Evolutionary conservation across 2,888 invertebrate genomes (phyloP), one percentile per base, ranked within the genome.

Genomic region (Helleia helle): DNA sequence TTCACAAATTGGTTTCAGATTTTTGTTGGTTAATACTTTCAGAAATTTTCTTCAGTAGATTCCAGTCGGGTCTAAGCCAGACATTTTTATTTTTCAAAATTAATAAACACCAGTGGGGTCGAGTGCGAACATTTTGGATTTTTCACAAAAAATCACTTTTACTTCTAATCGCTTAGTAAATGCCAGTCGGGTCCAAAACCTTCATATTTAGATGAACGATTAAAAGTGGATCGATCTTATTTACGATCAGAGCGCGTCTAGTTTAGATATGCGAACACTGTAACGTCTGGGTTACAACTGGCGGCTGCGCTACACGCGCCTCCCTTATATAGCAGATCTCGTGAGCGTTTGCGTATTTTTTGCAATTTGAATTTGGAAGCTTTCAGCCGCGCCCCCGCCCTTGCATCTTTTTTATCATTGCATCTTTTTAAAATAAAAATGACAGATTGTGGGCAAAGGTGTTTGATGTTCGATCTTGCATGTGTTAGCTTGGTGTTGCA

Each of bases 341-440:
- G 70, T 49, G 67, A 59, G 65, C 71, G 65, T 62, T 73, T 70
- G 77, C 74, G 69, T 67, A 74, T 81, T 76, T 80, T 84, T 77
- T 68, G 80, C 77, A 68, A 72, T 75, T 74, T 62, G 70, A 80
- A 75, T 81, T 81, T 79, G 76, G 80, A 76, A 79, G 80, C 79
- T 83, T 81, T 80, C 79, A 79, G 80, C 73, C 68, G 65, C 59
- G 70, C 74, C 76, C 76, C 73, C 70, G 73, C 79, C 81, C 80
- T 74, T 62, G 65, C 47, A 44, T 47, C 56, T 62, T 60, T 62
- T 49, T 44, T 44, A 43, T 54, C 48, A 46, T 31, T 49, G 54
- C 53, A 54, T n/a, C n/a, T n/a, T n/a, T n/a, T n/a, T n/a, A 55
- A 73, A 28, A 39, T 38, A 40, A 44, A 46, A 44, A 46, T 48